Percentiles rank a stretch among this genome's conserved stretches.
phyloP scores from a whole-genome alignment of 2,888 invertebrate species.

The Aphidoletes aphidimyza region DNA sequence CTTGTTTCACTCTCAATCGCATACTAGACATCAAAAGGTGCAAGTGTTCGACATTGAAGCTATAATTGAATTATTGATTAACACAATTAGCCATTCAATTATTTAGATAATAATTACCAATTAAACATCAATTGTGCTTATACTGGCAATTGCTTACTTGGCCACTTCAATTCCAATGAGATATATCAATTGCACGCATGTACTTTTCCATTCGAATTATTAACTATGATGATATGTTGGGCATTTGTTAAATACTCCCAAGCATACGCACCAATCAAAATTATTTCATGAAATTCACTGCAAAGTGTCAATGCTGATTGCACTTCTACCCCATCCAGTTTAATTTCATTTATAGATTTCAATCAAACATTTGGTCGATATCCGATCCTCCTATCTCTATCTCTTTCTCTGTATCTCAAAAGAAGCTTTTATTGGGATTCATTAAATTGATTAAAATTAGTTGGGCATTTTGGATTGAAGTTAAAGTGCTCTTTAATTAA shows the following conservation, averaged over 20 bases:
- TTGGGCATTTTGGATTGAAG: neutral
- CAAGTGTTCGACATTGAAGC: neutral
- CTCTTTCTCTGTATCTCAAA: too few species aligned
- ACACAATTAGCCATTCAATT: constrained; percentile 48
- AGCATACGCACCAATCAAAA: too few species aligned
- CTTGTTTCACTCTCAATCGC: neutral
- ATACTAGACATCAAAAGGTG: neutral
- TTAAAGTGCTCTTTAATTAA: constrained; percentile 2
- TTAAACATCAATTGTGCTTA: constrained; percentile 22
- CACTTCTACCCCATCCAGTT: neutral
- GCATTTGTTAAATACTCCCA: too few species aligned
- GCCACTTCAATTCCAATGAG: neutral
- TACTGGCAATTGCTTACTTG: neutral
- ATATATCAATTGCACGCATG: constrained; percentile 19
- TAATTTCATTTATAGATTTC: neutral
- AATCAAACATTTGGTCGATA: too few species aligned
- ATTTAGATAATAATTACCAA: constrained; percentile 42
- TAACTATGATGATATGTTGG: neutral
- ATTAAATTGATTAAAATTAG: constrained; percentile 6
- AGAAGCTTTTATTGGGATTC: neutral
- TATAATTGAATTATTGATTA: constrained; percentile 37
- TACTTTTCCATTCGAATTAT: constrained; percentile 1
- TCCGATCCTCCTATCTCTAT: too few species aligned
- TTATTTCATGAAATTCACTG: neutral
- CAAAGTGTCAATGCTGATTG: neutral